Evolutionary conservation across 1,140 invertebrate genomes (phyloP), one percentile per base, ranked within the genome.

Genomic region (Akabosia matsudoensis): DNA sequence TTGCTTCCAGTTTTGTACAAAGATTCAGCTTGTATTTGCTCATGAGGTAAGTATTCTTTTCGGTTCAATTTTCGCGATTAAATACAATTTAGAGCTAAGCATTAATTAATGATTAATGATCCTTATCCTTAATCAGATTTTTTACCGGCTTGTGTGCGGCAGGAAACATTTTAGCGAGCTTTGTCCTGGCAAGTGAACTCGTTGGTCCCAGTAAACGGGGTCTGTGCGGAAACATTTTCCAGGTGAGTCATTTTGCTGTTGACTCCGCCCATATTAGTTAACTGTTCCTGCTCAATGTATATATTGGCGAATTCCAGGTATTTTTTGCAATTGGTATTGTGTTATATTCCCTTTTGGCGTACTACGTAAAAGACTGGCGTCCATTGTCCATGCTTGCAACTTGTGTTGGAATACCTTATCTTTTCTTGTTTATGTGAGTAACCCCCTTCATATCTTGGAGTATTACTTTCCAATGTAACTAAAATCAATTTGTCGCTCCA

Each of bases 301-400:
- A 3, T 56, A 56, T 3, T 56, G 3, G 7, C 33, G 4, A 37
- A n/a, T 24, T 70, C 22, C 74, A 79, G 79, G 37, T 70, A 14
- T 79, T 79, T 51, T 81, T 81, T 74, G 78, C 78, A 30, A 1
- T 79, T 16, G 80, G 80, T 33, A 81, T 81, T n/a, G 67, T 81
- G 1, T 2, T 72, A n/a, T 78, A 64, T 54, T 72, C 79, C 33
- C 16, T 33, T 1, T 33, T 79, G 1, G 79, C 75, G 3, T 79
- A 74, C 33, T 24, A 74, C 18, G 52, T 81, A 31, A 54, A 24
- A 28, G 75, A 70, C 34, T 81, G 80, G 80, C 61, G 75, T 67
- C 7, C 73, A 3, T 33, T 81, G 4, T 78, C 78, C 28, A 33
- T 77, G 24, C 34, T 74, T 16, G 76, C 77, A 1, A 67, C 76